Conservation (phyloP, 2,888 invertebrate genomes). For the Agrotis puta region DNA sequence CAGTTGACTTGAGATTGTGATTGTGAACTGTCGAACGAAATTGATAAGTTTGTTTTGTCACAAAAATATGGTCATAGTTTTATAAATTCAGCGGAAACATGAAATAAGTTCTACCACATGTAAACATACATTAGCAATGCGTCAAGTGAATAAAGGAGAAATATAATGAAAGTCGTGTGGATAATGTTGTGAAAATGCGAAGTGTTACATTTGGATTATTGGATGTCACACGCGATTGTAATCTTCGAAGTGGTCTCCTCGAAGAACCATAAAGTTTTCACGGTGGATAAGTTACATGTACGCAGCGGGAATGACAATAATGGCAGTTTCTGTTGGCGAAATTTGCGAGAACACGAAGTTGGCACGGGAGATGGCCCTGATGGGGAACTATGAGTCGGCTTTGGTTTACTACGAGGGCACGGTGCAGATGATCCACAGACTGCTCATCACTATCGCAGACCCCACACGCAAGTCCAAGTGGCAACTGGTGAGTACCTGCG, state of each 20-base stretch:
- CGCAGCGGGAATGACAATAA: slow-evolving; percentile 93
- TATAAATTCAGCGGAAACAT: slow-evolving; percentile 77
- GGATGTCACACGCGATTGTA: slow-evolving; percentile 83
- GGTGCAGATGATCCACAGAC: slow-evolving; percentile 96
- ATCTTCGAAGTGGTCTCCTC: slow-evolving; percentile 76
- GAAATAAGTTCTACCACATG: slow-evolving; percentile 74
- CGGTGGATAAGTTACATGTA: slow-evolving; percentile 85
- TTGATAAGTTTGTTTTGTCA: slow-evolving; percentile 86
- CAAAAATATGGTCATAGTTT: slow-evolving; percentile 76
- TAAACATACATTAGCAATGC: slow-evolving; percentile 64
- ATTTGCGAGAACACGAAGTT: slow-evolving; percentile 98
- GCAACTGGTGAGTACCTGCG: slow-evolving; percentile 93
- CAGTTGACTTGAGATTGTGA: slow-evolving; percentile 73
- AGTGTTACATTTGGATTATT: slow-evolving; percentile 80
- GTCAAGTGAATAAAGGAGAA: slow-evolving; percentile 69
- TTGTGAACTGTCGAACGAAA: slow-evolving; percentile 78
- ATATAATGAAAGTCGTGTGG: slow-evolving; percentile 70
- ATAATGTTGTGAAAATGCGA: slow-evolving; percentile 80
- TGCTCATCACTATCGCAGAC: slow-evolving; percentile 95
- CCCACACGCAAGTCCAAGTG: slow-evolving; percentile 96
- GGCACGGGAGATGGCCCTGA: slow-evolving; percentile 98
- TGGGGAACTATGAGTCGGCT: slow-evolving; percentile 98
- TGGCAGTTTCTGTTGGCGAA: slow-evolving; percentile 97
- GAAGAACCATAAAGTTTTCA: slow-evolving; percentile 77
- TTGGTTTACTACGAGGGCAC: slow-evolving; percentile 98